Evolutionary conservation across 2,888 invertebrate species (phyloP).

Genomic region (Pheosia gnoma): DNA sequence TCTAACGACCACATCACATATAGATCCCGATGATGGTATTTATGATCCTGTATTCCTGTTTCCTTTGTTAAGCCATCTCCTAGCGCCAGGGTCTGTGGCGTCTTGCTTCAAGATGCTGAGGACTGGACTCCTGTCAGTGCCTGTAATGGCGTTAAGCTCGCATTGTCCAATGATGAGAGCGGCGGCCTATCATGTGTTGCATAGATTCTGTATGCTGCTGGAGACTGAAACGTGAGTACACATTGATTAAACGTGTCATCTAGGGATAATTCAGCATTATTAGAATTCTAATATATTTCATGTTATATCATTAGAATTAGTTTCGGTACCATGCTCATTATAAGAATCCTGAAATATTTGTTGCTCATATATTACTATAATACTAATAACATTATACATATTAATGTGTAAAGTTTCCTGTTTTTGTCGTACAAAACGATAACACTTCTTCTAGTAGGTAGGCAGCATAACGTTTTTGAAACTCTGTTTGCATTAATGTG

Average conservation of each 20-base stretch:
- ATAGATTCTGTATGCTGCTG: slow-evolving; percentile 89
- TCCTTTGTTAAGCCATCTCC: slow-evolving; percentile 89
- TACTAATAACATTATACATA: background rate
- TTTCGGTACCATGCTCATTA: too few relatives aligned
- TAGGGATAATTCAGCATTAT: background rate
- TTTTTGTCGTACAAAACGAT: background rate
- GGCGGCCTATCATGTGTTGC: slow-evolving; percentile 89
- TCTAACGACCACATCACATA: slow-evolving; percentile 51
- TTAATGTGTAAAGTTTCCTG: background rate
- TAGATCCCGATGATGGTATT: slow-evolving; percentile 65
- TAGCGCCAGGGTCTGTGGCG: slow-evolving; percentile 90
- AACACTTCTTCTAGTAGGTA: background rate
- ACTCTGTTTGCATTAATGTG: background rate
- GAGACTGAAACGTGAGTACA: slow-evolving; percentile 86
- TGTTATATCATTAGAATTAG: too few relatives aligned
- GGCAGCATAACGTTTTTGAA: background rate
- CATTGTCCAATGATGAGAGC: slow-evolving; percentile 86
- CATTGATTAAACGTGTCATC: slow-evolving; percentile 8
- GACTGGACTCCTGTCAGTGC: slow-evolving; percentile 88
- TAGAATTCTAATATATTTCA: background rate
- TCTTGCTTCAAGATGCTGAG: slow-evolving; percentile 88
- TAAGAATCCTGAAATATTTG: too few relatives aligned
- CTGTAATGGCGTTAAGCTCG: slow-evolving; percentile 88
- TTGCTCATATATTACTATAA: too few relatives aligned
- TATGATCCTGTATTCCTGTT: slow-evolving; percentile 94